Evolutionary conservation across 2,797 vertebrate genomes (phyloP), one percentile per base, ranked within the genome.

Genomic region (Aldrovandia affinis): DNA sequence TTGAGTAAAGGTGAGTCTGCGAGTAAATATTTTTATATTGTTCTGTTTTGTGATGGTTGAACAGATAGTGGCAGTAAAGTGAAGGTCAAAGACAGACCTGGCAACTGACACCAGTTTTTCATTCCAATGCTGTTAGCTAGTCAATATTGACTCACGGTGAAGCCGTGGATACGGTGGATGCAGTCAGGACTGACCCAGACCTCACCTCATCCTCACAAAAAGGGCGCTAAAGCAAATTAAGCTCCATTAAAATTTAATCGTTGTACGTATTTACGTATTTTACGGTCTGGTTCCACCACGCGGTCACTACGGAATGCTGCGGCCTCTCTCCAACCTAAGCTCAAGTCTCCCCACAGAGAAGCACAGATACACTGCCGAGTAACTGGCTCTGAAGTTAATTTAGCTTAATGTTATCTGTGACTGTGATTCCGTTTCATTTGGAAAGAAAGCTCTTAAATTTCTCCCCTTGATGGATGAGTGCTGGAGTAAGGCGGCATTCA

Each of bases 21-120:
- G 30, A 47, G 50, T 39, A 80, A 80, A 55, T 33, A 2, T 65
- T 65, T 65, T 65, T n/a, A 33, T 65, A 65, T 9, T 65, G 61
- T 65, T 65, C 61, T 30, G 10, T 57, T 80, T 57, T 33, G 12
- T 9, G 28, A 36, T 18, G 2, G 18, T 30, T 30, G 18, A 80
- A 9, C 2, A 57, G 52, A 15, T 28, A 78, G 15, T 52, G 25
- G 4, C 25, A 82, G 47, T 20, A 61, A 63, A 20, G 70, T 80
- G 54, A 83, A 83, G 83, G 85, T 85, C 83, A 81, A n/a, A 50
- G 42, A 57, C 83, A 79, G 81, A 54, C 28, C 78, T 78, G 78
- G 68, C 55, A 18, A 42, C 59, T 36, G 9, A 59, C 54, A 75
- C 22, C 87, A 77, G 78, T 84, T 22, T 65, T 78, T 83, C 7